Base-by-base conservation (phyloP, 2,888 invertebrate genomes). In the Microchrysa polita region DNA sequence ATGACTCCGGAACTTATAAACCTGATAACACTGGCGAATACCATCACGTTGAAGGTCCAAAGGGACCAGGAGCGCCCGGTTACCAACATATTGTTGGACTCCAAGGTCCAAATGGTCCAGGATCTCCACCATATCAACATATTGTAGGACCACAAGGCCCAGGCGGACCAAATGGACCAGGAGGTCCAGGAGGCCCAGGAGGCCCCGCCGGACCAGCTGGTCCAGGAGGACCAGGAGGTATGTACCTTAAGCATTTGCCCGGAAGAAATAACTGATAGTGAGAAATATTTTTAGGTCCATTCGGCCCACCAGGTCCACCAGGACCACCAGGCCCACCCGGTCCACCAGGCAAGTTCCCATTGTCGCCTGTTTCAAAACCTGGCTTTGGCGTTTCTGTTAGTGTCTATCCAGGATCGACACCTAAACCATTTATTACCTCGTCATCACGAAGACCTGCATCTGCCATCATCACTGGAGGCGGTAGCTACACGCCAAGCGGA, bases 111-210 rank as follows among this genome's bases (percentile, higher is more conserved):
- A 82, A 81, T n/a, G 79, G 79, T 60, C 81, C 82, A 10, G 80
- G 80, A 22, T 48, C 48, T 7, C 14, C 14, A 10, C 5, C 12
- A 48, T 48, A 48, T 10, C 48, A 48, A n/a, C 48, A 48, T 57
- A 1, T 18, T 18, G 12, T 18, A 5, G 65, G 65, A 48, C 65
- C 65, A 20, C 5, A 16, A 22, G 65, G 65, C 9, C 65, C 65
- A 12, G 60, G 76, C 42, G 69, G 72, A 12, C 85, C 86, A 48
- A 82, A 79, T 48, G 78, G 77, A n/a, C 79, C 80, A 9, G 79
- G 78, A 5, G 80, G 79, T 48, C 87, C 88, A 0, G 85, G 84
- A 83, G 83, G 44, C 4, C 40, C 44, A 44, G n/a, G 16, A 55
- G 53, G 34, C 1, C 53, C 53, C 22, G n/a, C 10, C 2, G 16